A percentile compares a stretch with the other conserved stretches of the same genome.
phyloP scores from a whole-genome alignment of 1,140 invertebrate genomes.

The Charaxes varanes region DNA sequence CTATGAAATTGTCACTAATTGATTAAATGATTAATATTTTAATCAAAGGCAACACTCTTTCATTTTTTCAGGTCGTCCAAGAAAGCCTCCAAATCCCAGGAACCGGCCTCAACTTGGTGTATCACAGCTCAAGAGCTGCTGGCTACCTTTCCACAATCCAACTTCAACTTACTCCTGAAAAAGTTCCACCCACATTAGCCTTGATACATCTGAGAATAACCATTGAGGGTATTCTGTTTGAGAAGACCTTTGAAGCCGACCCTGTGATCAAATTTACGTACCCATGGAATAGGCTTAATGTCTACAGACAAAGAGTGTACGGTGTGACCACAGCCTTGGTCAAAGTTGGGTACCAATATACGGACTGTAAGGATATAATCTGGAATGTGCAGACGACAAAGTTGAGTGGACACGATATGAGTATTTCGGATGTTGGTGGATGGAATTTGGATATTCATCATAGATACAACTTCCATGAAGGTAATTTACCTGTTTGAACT shows the following conservation, averaged over 20 bases:
- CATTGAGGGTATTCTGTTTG: conserved; percentile 94
- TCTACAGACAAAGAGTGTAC: conserved; percentile 96
- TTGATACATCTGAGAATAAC: conserved; percentile 93
- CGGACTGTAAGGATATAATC: conserved; percentile 92
- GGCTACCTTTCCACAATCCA: conserved; percentile 97
- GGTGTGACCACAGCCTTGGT: conserved; percentile 93
- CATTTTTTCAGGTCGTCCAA: conserved; percentile 90
- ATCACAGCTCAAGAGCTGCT: conserved; percentile 93
- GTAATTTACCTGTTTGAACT: too few relatives aligned
- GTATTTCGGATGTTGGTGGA: conserved; percentile 95
- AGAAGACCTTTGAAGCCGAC: conserved; percentile 96
- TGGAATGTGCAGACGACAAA: conserved; percentile 97
- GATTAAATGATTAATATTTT: too few relatives aligned
- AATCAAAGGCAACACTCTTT: too few relatives aligned
- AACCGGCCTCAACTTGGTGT: conserved; percentile 93
- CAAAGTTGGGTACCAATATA: conserved; percentile 96
- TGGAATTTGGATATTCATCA: conserved; percentile 99
- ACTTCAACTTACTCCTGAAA: conserved; percentile 91
- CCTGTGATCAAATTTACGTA: conserved; percentile 97
- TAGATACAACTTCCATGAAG: conserved; percentile 97
- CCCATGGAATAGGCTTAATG: conserved; percentile 96
- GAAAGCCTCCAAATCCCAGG: conserved; percentile 95
- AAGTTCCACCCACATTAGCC: conserved; percentile 85
- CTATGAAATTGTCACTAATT: too few relatives aligned
- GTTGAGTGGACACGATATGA: conserved; percentile 95